Percentiles rank a stretch among this genome's conserved stretches.
phyloP scores from a whole-genome alignment of 1,140 invertebrate genomes.

The Vollenhovia emeryi region DNA sequence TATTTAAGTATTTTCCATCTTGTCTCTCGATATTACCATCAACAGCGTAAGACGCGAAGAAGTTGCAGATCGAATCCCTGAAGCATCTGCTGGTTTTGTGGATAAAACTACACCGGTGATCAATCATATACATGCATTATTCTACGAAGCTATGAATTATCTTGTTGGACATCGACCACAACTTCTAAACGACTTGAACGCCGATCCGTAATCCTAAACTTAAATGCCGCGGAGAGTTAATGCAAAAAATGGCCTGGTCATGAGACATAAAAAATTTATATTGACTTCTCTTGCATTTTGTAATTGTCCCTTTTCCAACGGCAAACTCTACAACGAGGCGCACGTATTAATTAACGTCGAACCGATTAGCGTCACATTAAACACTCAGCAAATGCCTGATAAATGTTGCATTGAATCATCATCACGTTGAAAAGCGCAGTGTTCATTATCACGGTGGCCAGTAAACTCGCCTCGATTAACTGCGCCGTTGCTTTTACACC shows the following conservation, averaged over 20 bases:
- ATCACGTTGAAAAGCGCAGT: slow-evolving; percentile 14
- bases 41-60: background rate
- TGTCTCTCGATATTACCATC: background rate
- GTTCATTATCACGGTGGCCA: background rate
- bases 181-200: background rate
- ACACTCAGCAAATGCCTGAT: background rate
- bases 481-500: slow-evolving; percentile 3
- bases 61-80: background rate
- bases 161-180: slow-evolving; percentile 17
- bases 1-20: background rate
- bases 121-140: slow-evolving; percentile 36
- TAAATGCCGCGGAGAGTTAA: slow-evolving; percentile 52
- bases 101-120: background rate
- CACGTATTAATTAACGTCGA: background rate
- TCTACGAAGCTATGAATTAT: slow-evolving; percentile 62
- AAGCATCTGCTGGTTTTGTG: background rate
- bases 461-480: slow-evolving; percentile 51
- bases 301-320: background rate
- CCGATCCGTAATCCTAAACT: background rate
- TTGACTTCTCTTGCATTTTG: background rate
- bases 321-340: background rate
- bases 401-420: slow-evolving; percentile 8
- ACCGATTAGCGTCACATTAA: slow-evolving; percentile 16
- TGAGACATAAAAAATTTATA: background rate
- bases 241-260: background rate